A percentile compares a stretch with the other conserved stretches of the same genome.
Evolutionary conservation across 2,888 invertebrate genomes (phyloP).

Genomic region (Diarsia mendica): DNA sequence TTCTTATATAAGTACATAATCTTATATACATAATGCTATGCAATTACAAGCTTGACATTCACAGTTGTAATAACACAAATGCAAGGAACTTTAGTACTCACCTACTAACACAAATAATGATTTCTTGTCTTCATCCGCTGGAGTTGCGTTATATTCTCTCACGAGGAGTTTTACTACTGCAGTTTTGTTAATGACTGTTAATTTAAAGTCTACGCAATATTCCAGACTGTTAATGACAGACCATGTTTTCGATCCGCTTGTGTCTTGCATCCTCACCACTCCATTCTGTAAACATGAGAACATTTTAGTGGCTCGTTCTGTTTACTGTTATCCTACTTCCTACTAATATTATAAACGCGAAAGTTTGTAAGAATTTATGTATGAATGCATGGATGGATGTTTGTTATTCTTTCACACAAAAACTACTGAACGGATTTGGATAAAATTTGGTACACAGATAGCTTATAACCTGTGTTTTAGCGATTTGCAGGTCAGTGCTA

Average conservation of each 20-base stretch:
- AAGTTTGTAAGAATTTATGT: too few species aligned
- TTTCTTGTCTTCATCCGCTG: conserved; percentile 10
- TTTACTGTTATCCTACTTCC: too few species aligned
- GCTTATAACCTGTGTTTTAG: too few species aligned
- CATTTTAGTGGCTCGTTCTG: not conserved
- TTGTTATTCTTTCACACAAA: too few species aligned
- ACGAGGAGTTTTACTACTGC: not conserved
- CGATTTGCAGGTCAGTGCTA: too few species aligned
- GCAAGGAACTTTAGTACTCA: conserved; percentile 17
- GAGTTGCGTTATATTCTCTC: conserved; percentile 4
- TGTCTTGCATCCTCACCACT: conserved; percentile 24
- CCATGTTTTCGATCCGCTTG: conserved; percentile 33
- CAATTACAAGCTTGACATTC: not conserved
- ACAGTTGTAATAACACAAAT: too few species aligned
- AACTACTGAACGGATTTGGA: too few species aligned
- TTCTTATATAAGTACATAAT: not conserved
- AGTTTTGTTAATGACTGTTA: not conserved
- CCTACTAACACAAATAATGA: conserved; percentile 31
- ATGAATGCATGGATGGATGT: too few species aligned
- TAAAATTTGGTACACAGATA: too few species aligned
- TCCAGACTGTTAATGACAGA: not conserved
- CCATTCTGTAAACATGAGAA: conserved; percentile 33
- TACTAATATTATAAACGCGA: too few species aligned
- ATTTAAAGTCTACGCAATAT: conserved; percentile 37
- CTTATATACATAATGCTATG: not conserved